phyloP scores from a whole-genome alignment of 2,888 invertebrate species.

The Strigamia transsilvanica region DNA sequence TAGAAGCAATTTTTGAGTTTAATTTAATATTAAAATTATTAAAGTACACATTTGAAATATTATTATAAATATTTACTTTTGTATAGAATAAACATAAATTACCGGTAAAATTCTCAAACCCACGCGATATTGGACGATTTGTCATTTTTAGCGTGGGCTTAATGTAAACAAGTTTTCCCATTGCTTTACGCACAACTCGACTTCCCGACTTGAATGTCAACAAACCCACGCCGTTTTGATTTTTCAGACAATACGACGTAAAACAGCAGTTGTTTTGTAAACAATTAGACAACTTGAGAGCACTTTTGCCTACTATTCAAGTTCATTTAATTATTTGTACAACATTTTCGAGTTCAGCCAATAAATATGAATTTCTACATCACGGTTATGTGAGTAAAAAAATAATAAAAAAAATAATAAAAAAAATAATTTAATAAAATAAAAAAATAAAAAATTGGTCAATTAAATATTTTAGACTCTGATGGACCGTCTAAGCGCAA shows the following conservation, averaged over 20 bases:
- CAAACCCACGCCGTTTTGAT: not conserved
- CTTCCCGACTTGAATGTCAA: not conserved
- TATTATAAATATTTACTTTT: too few species aligned
- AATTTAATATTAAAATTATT: too few species aligned
- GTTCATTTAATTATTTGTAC: conserved; percentile 76
- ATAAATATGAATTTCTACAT: conserved; percentile 78
- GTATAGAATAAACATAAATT: too few species aligned
- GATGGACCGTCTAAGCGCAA: conserved; percentile 73
- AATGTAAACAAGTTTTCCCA: conserved; percentile 26
- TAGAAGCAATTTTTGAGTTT: too few species aligned
- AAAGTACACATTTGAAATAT: too few species aligned
- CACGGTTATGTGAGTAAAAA: conserved; percentile 68
- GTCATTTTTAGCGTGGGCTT: not conserved
- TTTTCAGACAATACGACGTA: conserved; percentile 66
- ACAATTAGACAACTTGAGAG: conserved; percentile 69
- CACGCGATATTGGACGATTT: conserved; percentile 48
- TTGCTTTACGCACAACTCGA: not conserved
- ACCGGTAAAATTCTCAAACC: not conserved
- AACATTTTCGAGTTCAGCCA: conserved; percentile 75
- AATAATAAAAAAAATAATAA: not conserved
- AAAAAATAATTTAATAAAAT: not conserved
- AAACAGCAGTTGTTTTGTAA: conserved; percentile 69
- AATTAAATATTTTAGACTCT: conserved; percentile 62
- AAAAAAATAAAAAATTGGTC: too few species aligned
- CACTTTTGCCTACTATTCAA: conserved; percentile 74